Evolutionary conservation across 2,888 invertebrate genomes (phyloP).

Genomic region (Caenorhabditis plicata): DNA sequence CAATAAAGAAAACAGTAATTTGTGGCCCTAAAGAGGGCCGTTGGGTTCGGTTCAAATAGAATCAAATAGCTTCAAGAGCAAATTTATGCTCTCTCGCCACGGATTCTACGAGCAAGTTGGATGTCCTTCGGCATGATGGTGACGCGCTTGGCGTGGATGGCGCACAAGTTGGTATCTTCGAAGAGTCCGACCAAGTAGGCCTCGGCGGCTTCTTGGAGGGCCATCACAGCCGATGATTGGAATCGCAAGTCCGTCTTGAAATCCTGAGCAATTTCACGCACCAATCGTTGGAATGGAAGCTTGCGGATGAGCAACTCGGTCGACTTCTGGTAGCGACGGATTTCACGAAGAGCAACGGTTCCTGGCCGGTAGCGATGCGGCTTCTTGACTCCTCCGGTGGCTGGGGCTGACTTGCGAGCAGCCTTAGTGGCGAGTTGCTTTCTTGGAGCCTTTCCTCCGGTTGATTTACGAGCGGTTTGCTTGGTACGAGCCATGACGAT

Average conservation of each 20-base stretch:
- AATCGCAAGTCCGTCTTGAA: too few species aligned
- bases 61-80: too few species aligned
- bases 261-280: conserved; percentile 30
- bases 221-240: too few species aligned
- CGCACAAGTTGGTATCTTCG: conserved; percentile 92
- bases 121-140: conserved; percentile 98
- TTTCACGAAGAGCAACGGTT: conserved; percentile 92
- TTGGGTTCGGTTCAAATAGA: conserved; percentile 50
- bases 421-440: conserved; percentile 67
- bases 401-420: conserved; percentile 89
- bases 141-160: conserved; percentile 93
- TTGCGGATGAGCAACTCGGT: conserved; percentile 73
- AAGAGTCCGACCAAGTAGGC: conserved; percentile 89
- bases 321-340: conserved; percentile 91
- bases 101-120: too few species aligned
- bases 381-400: conserved; percentile 84
- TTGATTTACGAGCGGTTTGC: conserved; percentile 41
- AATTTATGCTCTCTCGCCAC: too few species aligned
- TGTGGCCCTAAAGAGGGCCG: conserved; percentile 58
- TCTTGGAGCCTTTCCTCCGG: conserved; percentile 39
- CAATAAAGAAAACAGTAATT: too few species aligned
- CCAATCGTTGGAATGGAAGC: conserved; percentile 35
- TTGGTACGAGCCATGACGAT: conserved; percentile 40
- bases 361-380: conserved; percentile 93
- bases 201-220: conserved; percentile 78